Evolutionary conservation across 2,113 vertebrate genomes (phyloP).

Genomic region (Ia io): DNA sequence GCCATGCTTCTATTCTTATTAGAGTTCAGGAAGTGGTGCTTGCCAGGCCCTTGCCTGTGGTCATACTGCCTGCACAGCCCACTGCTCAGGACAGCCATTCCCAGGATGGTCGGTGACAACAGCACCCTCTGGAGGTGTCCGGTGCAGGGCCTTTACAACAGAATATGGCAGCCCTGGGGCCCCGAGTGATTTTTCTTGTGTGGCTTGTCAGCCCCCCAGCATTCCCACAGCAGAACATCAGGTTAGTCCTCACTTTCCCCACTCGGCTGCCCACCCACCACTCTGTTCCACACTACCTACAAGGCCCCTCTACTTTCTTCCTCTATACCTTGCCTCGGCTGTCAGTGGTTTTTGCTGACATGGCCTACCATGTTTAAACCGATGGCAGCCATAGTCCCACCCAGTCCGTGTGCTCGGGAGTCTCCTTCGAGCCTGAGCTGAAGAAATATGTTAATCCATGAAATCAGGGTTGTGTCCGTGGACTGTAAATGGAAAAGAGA

Average conservation of each 20-base stretch:
- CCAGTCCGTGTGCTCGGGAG: neutral
- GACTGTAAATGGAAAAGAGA: neutral
- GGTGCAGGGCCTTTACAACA: neutral
- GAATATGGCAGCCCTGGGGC: neutral
- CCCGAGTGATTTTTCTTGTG: neutral
- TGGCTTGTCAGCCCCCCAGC: neutral
- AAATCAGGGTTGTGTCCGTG: neutral
- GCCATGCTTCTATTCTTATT: neutral
- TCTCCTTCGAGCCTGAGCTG: neutral
- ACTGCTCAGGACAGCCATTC: neutral
- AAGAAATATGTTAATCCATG: neutral
- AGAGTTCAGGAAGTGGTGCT: neutral
- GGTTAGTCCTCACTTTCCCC: neutral
- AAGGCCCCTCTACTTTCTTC: neutral
- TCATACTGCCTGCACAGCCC: neutral
- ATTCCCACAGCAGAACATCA: neutral
- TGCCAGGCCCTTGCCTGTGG: neutral
- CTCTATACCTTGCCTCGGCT: neutral
- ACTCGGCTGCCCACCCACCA: neutral
- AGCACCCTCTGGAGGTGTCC: neutral
- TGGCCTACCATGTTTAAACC: neutral
- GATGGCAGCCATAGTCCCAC: neutral
- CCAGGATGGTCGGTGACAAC: neutral
- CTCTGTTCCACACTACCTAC: no score
- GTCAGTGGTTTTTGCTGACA: neutral